Evolutionary conservation across 2,797 vertebrate species (phyloP).

Genomic region (Fistularia tabacaria): DNA sequence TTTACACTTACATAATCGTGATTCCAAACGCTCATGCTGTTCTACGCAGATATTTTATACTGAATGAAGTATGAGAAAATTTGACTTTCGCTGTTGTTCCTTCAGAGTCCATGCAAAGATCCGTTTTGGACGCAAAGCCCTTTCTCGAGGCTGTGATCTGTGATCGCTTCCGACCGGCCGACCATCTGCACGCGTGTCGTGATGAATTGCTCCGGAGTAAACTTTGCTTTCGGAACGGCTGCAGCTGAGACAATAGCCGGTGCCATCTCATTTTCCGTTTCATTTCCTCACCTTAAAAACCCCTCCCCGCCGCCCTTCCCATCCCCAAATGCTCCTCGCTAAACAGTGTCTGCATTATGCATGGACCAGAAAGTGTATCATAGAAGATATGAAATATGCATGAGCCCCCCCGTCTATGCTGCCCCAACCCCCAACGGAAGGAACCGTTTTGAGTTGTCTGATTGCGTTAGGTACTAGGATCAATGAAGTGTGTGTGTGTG

Average conservation of each 20-base stretch:
- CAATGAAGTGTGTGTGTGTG: constrained; percentile 26
- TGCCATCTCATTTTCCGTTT: constrained; percentile 56
- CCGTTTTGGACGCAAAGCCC: no score
- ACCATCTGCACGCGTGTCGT: constrained; percentile 5
- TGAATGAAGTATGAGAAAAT: no score
- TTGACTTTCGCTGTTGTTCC: no score
- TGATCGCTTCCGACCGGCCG: neutral
- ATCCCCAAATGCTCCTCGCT: constrained; percentile 39
- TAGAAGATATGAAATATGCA: constrained; percentile 73
- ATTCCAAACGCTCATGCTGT: no score
- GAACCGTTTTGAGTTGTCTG: constrained; percentile 57
- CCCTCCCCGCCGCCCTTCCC: constrained; percentile 17
- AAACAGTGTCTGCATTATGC: constrained; percentile 70
- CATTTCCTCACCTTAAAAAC: constrained; percentile 49
- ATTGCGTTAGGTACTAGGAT: constrained; percentile 50
- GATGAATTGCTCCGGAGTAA: constrained; percentile 13
- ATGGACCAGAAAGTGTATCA: constrained; percentile 70
- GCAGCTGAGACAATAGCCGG: constrained; percentile 5
- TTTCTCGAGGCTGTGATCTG: no score
- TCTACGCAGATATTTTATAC: no score
- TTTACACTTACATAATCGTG: no score
- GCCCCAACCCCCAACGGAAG: constrained; percentile 34
- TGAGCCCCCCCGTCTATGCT: constrained; percentile 31
- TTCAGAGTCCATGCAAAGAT: neutral
- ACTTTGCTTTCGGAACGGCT: constrained; percentile 2